Evolutionary conservation across 53 echinoderm and acorn worm genomes (phyloP).

Genomic region (Temnopleurus reevesii): DNA sequence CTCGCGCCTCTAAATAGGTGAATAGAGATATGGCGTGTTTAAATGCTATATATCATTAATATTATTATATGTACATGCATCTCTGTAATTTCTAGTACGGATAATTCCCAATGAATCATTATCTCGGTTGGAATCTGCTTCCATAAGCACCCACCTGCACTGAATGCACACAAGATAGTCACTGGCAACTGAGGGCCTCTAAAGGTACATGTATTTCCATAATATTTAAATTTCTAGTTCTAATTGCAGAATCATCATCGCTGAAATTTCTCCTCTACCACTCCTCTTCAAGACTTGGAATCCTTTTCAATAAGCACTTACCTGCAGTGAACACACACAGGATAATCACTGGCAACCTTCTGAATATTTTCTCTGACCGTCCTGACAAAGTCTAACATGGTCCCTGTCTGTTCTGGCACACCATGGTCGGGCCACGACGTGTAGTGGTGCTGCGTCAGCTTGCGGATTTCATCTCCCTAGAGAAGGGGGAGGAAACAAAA

Average conservation of each 20-base stretch:
- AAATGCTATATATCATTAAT: too few relatives aligned
- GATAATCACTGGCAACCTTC: slow-evolving; percentile 18
- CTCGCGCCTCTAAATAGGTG: too few relatives aligned
- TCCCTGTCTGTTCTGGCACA: slow-evolving; percentile 55
- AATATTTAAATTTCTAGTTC: background rate
- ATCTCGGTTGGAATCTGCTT: too few relatives aligned
- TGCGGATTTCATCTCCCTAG: slow-evolving; percentile 59
- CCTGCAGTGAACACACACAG: slow-evolving; percentile 71
- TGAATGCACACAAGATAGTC: too few relatives aligned
- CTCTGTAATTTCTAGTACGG: too few relatives aligned
- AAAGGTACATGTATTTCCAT: background rate
- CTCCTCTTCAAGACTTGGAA: background rate
- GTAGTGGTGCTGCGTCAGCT: slow-evolving; percentile 60
- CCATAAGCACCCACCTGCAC: too few relatives aligned
- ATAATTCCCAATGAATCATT: too few relatives aligned
- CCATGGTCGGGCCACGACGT: slow-evolving; percentile 79
- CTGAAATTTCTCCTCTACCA: background rate
- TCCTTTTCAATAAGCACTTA: background rate
- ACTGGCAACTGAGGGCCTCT: too few relatives aligned
- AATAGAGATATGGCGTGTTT: too few relatives aligned
- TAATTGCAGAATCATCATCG: background rate
- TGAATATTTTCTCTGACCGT: slow-evolving; percentile 47
- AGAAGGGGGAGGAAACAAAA: background rate
- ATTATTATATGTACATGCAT: too few relatives aligned
- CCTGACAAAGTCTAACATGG: slow-evolving; percentile 68